Percentiles rank a stretch among this genome's conserved stretches.
These are phyloP conservation scores for Cataglyphis livida DNA, from an alignment of 2,888 invertebrate species.

Conservation along the genomic window DNA sequence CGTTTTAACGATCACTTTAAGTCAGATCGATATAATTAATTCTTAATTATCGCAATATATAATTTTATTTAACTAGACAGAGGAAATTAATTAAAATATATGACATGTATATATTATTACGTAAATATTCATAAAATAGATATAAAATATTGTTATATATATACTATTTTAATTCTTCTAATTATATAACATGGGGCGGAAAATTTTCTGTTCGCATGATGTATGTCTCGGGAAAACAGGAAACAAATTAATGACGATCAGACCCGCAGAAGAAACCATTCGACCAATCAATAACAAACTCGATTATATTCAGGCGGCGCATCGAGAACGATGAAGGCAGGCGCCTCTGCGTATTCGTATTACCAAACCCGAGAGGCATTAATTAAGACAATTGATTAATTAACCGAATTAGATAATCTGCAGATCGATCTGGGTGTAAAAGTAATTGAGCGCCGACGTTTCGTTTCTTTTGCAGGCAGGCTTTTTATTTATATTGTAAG, in stretches of 20 bases:
- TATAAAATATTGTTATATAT: background rate
- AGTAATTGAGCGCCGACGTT: conserved; percentile 69
- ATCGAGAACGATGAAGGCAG: conserved; percentile 29
- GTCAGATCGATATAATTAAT: background rate
- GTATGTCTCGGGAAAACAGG: background rate
- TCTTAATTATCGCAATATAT: background rate
- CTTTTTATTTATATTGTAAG: conserved; percentile 60
- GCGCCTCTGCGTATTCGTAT: conserved; percentile 33
- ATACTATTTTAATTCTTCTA: background rate
- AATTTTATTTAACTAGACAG: background rate
- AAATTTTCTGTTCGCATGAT: background rate
- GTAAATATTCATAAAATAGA: background rate
- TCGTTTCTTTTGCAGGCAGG: conserved; percentile 52
- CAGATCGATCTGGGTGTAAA: conserved; percentile 75
- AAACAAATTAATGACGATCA: conserved; percentile 37
- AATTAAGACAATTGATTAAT: conserved; percentile 84
- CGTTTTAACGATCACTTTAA: background rate
- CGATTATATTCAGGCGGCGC: conserved; percentile 59
- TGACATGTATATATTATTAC: background rate
- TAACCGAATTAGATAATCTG: conserved; percentile 83
- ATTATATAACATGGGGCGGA: background rate
- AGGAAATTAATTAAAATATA: background rate
- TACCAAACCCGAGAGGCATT: conserved; percentile 69
- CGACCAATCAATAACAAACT: conserved; percentile 36
- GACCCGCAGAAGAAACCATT: conserved; percentile 16